Evolutionary conservation across 1,140 invertebrate genomes (phyloP), one percentile per base, ranked within the genome.

Genomic region (Cherax quadricarinatus): DNA sequence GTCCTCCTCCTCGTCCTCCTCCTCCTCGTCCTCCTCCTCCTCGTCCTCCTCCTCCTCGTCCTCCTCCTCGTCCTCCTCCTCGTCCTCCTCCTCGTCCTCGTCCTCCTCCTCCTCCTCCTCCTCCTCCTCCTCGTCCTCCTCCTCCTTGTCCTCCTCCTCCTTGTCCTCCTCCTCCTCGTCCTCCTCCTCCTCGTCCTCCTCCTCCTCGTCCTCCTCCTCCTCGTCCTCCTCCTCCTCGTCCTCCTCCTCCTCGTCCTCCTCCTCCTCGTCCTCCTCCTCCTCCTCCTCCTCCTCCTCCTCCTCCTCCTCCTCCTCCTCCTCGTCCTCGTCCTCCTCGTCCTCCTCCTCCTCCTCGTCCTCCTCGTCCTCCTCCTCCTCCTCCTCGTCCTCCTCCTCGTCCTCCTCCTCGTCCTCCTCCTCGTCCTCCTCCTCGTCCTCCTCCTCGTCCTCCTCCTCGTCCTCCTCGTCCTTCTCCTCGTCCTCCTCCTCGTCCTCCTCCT

Each of bases 341-440:
- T 70, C 12, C n/a, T n/a, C 12, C 66, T 70, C 12, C 66, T 70
- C 12, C 66, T 70, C 12, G 12, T 70, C n/a, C n/a, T 70, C n/a
- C 66, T 12, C n/a, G 12, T 70, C n/a, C 66, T 70, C n/a, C 66
- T 70, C n/a, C 66, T 70, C n/a, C 66, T 70, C n/a, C 66, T 70
- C n/a, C 66, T 70, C n/a, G 12, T 70, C n/a, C 66, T 70, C n/a
- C 66, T 70, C n/a, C 66, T 70, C n/a, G 66, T 70, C n/a, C 66
- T n/a, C n/a, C n/a, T n/a, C n/a, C n/a, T 12, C n/a, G 12, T n/a
- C n/a, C n/a, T n/a, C n/a, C n/a, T n/a, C 66, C n/a, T 70, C 66
- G 12, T 70, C 12, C n/a, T 70, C 66, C n/a, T 70, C 66, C n/a
- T 70, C 12, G 12, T 70, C 66, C n/a, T 70, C 12, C n/a, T 70